Percentiles rank a stretch among this genome's conserved stretches.
phyloP scores from a whole-genome alignment of 2,113 vertebrate genomes.

The Mystacornis crossleyi region DNA sequence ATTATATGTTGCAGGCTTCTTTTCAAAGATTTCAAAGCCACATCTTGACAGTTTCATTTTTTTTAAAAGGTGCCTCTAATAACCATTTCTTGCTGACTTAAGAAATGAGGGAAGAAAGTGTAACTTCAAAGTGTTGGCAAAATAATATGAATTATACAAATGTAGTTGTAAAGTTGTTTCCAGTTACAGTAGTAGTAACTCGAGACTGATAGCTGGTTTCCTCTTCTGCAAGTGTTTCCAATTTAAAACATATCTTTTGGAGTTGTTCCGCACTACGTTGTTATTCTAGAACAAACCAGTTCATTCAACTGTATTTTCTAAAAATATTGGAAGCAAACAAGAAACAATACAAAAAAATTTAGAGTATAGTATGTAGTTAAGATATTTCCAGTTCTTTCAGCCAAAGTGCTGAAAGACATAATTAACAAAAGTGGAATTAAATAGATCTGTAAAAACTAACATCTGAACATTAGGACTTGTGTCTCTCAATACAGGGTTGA shows the following conservation, averaged over 20 bases:
- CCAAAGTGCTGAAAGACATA: neutral
- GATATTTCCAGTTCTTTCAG: neutral
- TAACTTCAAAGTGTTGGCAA: conserved; percentile 57
- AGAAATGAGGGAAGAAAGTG: conserved; percentile 19
- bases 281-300: neutral
- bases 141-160: conserved; percentile 42
- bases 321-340: neutral
- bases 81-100: conserved; percentile 24
- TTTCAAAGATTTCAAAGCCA: conserved; percentile 61
- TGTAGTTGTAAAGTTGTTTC: conserved; percentile 56
- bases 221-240: conserved; percentile 39
- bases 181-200: conserved; percentile 55
- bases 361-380: neutral
- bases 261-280: neutral
- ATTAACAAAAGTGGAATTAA: neutral
- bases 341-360: neutral
- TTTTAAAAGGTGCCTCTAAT: conserved; percentile 49
- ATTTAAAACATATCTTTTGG: conserved; percentile 40
- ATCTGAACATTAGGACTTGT: neutral
- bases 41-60: conserved; percentile 54
- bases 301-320: neutral
- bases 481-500: neutral
- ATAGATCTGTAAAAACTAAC: neutral
- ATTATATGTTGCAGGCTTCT: neutral
- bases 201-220: conserved; percentile 11